Base-by-base conservation (phyloP, 1,140 invertebrate genomes). In the Dysdera silvatica region DNA sequence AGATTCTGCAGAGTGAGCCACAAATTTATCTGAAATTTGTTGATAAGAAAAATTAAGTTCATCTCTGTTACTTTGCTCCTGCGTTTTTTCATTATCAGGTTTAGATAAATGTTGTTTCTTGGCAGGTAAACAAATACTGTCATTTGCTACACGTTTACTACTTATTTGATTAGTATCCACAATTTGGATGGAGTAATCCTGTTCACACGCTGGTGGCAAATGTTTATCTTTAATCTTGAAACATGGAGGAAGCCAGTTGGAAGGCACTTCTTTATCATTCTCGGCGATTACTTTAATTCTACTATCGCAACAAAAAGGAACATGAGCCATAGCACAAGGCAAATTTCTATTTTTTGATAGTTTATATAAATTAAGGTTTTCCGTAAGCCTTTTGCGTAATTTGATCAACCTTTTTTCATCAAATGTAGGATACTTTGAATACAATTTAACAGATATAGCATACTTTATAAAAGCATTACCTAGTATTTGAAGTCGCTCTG, bases 381-480 rank as follows among this genome's bases (percentile, higher is more conserved):
- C 87, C 10, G 94, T 82, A 3, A 93, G 74, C 70, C 82, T 81
- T 6, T 83, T 80, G 70, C 94, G 89, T 1, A 93, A 73, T 35
- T 80, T 74, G 0, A 88, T 89, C 1, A 94, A 77, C 58, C 81
- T 79, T 0, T 91, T 91, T 75, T 95, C 91, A 65, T 84, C 81
- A 59, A 82, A 82, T 0, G 74, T 73, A 0, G 83, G 81, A 76
- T 84, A 91, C 48, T 79, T 81, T 62, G 84, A 81, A 70, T 83
- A 87, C 12, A 93, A 73, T 71, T 84, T 88, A 0, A 90, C 71
- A 8, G 85, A 86, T 12, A 82, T 77, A 4, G 83, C 83, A 67
- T 88, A 86, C 76, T 95, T 96, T 0, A 95, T 77, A 71, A 91
- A 94, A 0, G 88, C 85, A 77, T 96, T 91, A 0, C 92, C 92